phyloP scores from a whole-genome alignment of 2,797 vertebrate species.

The Melanotaenia parkinsoni region DNA sequence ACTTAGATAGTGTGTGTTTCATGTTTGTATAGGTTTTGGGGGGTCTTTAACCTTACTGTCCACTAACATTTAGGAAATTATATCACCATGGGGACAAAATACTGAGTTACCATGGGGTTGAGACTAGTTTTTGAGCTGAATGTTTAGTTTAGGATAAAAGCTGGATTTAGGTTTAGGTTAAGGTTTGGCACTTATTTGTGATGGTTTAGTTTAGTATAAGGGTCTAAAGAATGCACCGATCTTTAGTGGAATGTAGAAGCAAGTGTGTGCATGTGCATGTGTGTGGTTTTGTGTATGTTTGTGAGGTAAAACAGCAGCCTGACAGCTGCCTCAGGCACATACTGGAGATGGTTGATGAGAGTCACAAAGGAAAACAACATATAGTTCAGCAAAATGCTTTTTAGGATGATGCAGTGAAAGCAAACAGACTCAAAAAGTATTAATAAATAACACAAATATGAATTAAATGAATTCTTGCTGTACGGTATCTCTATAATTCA shows the following conservation, averaged over 20 bases:
- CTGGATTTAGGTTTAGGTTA: not conserved
- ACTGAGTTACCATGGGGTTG: not conserved
- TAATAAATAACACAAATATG: not conserved
- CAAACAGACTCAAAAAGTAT: conserved; percentile 33
- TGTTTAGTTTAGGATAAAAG: not conserved
- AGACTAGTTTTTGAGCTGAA: not conserved
- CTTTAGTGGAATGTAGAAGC: not conserved
- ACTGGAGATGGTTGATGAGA: conserved; percentile 61
- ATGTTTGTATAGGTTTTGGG: too few species aligned
- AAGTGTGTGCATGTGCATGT: not conserved
- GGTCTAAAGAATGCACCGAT: conserved; percentile 1
- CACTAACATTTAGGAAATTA: too few species aligned
- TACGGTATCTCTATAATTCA: not conserved
- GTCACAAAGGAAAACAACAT: conserved; percentile 68
- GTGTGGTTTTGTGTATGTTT: not conserved
- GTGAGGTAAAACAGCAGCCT: conserved; percentile 30
- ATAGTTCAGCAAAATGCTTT: conserved; percentile 60
- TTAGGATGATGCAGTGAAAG: conserved; percentile 32
- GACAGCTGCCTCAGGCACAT: conserved; percentile 71
- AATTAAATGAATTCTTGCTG: not conserved
- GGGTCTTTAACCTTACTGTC: too few species aligned
- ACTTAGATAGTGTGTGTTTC: not conserved
- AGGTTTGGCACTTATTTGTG: not conserved
- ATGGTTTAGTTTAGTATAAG: not conserved
- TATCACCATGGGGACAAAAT: too few species aligned